These are phyloP conservation scores for Micropoecilia bifurca DNA, from an alignment of 2,797 vertebrate genomes.

Conservation along the genomic window DNA sequence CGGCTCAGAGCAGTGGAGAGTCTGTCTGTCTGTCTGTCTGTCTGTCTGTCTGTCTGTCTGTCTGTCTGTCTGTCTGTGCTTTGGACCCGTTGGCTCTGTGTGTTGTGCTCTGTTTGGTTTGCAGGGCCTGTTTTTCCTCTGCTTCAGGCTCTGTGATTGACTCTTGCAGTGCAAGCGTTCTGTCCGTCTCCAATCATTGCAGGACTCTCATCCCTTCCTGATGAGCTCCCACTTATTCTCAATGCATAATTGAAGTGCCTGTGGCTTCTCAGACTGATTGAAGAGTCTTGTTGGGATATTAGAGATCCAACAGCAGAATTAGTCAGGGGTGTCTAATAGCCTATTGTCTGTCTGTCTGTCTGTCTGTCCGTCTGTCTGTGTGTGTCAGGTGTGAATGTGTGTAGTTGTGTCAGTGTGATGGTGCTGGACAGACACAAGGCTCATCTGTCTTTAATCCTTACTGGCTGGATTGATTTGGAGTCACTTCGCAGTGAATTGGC, in stretches of 20 bases:
- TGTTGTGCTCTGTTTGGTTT: conserved; percentile 38
- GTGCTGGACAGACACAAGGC: conserved; percentile 60
- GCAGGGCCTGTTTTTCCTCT: conserved; percentile 24
- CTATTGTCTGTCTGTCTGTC: conserved; percentile 21
- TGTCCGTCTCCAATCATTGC: conserved; percentile 33
- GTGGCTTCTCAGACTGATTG: conserved; percentile 60
- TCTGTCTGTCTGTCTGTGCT: conserved; percentile 46
- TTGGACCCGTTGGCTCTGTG: conserved; percentile 52
- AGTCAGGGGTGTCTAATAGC: conserved; percentile 60
- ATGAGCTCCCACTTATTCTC: conserved; percentile 57
- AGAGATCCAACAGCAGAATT: conserved; percentile 66
- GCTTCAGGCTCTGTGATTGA: conserved; percentile 33
- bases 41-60: no score
- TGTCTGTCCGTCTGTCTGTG: conserved; percentile 39
- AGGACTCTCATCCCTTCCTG: conserved; percentile 37
- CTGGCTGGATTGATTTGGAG: conserved; percentile 74
- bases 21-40: no score
- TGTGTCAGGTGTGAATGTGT: conserved; percentile 58
- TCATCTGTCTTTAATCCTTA: conserved; percentile 70
- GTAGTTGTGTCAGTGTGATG: conserved; percentile 42
- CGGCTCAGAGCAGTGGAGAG: conserved; percentile 46
- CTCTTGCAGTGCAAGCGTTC: conserved; percentile 25
- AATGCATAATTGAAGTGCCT: conserved; percentile 74
- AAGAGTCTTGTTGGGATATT: conserved; percentile 66
- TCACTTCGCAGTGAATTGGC: conserved; percentile 63